Evolutionary conservation across 1,140 invertebrate genomes (phyloP).

Genomic region (Eupristina koningsbergeri): DNA sequence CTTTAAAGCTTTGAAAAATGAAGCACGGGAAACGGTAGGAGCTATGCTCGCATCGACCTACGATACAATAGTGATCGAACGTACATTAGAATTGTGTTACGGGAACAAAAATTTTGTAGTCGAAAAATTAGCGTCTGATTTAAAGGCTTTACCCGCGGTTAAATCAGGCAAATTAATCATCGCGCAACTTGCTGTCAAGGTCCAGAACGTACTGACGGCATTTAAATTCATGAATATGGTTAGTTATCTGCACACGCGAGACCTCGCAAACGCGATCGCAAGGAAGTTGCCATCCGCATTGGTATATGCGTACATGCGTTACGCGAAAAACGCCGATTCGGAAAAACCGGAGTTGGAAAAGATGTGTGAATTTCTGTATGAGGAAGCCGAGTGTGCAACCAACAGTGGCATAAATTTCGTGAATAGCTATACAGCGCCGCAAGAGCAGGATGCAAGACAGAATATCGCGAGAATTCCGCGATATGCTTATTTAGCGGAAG

Average conservation of each 20-base stretch:
- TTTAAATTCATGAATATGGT: neutral
- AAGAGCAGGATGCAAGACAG: no score
- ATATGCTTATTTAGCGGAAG: no score
- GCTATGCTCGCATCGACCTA: neutral
- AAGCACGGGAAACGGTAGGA: neutral
- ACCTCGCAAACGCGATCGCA: neutral
- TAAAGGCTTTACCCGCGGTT: slow-evolving; percentile 23
- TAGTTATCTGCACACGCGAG: neutral
- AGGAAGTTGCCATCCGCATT: slow-evolving; percentile 8
- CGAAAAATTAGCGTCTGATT: slow-evolving; percentile 13
- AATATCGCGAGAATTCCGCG: no score
- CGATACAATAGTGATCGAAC: neutral
- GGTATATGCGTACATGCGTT: no score
- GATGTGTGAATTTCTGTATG: no score
- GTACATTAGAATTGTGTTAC: slow-evolving; percentile 24
- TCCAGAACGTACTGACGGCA: neutral
- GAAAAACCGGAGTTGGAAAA: no score
- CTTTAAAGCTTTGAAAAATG: neutral
- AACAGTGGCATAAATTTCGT: no score
- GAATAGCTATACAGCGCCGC: no score
- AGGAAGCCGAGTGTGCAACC: no score
- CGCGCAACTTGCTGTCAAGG: neutral
- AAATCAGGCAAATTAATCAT: slow-evolving; percentile 36
- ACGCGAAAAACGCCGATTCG: no score
- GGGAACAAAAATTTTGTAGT: slow-evolving; percentile 10